Evolutionary conservation across 2,888 invertebrate genomes (phyloP).

Genomic region (Heliconius aoede): DNA sequence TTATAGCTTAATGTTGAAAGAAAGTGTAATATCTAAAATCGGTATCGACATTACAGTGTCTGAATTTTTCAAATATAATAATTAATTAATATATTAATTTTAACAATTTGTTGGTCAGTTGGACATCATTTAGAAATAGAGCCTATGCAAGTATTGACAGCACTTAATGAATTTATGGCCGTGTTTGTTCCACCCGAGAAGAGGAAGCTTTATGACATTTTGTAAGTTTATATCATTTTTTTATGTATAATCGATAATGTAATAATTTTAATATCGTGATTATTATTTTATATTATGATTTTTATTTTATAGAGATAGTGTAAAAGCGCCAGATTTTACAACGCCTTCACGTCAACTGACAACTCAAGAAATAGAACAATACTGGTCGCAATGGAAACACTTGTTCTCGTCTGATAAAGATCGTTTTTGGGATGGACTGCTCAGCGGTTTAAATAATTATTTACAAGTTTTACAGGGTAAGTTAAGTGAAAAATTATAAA

Average conservation of each 20-base stretch:
- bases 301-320: constrained; percentile 59
- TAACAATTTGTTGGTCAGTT: constrained; percentile 56
- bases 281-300: constrained; percentile 11
- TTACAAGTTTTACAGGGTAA: constrained; percentile 85
- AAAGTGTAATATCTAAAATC: background rate
- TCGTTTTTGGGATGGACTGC: constrained; percentile 88
- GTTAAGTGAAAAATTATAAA: background rate
- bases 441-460: constrained; percentile 86
- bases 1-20: background rate
- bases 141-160: constrained; percentile 86
- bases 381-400: constrained; percentile 87
- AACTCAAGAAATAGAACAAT: constrained; percentile 83
- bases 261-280: too few relatives aligned
- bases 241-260: background rate
- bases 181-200: constrained; percentile 75
- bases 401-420: constrained; percentile 85
- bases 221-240: constrained; percentile 60
- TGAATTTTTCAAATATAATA: background rate
- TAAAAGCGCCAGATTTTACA: constrained; percentile 72
- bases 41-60: background rate
- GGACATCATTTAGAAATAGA: constrained; percentile 87
- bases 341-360: constrained; percentile 83
- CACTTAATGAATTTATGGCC: constrained; percentile 85
- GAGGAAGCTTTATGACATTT: constrained; percentile 65
- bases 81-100: too few relatives aligned